Evolutionary conservation across 37 sponge, comb jelly and placozoan genomes (phyloP), one percentile per base, ranked within the genome.

Genomic region (Halisarca cf. caerulea): DNA sequence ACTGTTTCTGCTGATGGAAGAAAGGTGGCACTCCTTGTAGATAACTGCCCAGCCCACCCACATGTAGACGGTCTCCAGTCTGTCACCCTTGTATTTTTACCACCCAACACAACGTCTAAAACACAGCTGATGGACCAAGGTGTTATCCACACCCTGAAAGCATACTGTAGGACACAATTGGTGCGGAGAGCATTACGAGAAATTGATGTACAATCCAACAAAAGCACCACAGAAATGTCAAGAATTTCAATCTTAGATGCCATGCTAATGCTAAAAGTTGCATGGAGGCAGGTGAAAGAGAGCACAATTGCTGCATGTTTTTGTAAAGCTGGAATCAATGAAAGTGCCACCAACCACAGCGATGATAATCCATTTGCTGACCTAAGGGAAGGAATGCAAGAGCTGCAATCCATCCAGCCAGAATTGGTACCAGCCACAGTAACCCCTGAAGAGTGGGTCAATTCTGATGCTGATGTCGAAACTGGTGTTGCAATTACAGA

Each of bases 1-100:
- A 2, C 39, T 2, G 17, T n/a, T 84, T 37, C 30, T n/a, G n/a
- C n/a, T n/a, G n/a, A n/a, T n/a, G n/a, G n/a, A n/a, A n/a, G n/a
- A n/a, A n/a, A n/a, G n/a, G n/a, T n/a, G n/a, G n/a, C n/a, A n/a
- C n/a, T n/a, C n/a, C n/a, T 84, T 40, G 38, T 84, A 4, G 85
- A 84, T 35, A 84, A 84, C 78, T 84, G 77, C 30, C 7, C 85
- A 53, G 77, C 78, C 18, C 85, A 84, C 55, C 54, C 70, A 69
- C 37, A 17, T 23, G n/a, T n/a, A n/a, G 17, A 23, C 17, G 9
- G 38, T 4, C 32, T 40, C 9, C 60, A 20, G 9, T 47, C 53
- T 14, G 18, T 59, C 28, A 60, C 7, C 2, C 3, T 83, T 2
- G 42, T 47, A 40, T 72, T 73, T 37, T 53, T 84, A 32, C 85